Conservation (phyloP, 2,797 vertebrate genomes). For the Macrochelys suwanniensis region DNA sequence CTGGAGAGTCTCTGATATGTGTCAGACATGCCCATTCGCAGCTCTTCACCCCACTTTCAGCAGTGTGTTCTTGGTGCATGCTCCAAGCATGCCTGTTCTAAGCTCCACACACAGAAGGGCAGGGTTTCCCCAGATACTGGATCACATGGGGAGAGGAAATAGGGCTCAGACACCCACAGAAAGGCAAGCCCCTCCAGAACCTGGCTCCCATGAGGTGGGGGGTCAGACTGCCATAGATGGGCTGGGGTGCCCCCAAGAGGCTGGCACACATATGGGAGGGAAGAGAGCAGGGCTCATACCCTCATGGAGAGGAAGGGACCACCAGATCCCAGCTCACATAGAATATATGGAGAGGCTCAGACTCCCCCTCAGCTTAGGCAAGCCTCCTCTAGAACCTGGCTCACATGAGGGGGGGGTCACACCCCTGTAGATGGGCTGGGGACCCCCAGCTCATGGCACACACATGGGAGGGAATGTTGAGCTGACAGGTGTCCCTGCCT, state of each 20-base stretch:
- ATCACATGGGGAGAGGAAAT: neutral
- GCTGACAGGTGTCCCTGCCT: neutral
- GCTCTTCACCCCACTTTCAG: neutral
- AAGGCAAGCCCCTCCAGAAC: neutral
- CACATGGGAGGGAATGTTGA: neutral
- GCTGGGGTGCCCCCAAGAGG: too few relatives aligned
- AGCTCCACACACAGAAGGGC: neutral
- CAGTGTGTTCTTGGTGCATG: neutral
- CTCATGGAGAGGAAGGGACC: too few relatives aligned
- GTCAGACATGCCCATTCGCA: neutral
- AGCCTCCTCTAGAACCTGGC: too few relatives aligned
- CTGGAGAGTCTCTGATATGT: neutral
- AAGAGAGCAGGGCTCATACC: too few relatives aligned
- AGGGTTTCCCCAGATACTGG: neutral
- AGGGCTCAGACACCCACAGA: neutral
- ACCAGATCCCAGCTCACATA: too few relatives aligned
- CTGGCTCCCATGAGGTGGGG: neutral
- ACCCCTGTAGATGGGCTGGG: too few relatives aligned
- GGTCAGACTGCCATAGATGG: neutral
- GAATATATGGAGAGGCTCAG: too few relatives aligned
- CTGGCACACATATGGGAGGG: neutral
- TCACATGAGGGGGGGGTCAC: too few relatives aligned
- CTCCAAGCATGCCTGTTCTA: neutral
- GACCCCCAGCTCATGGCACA: too few relatives aligned
- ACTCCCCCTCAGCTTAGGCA: too few relatives aligned